Conservation (phyloP, 2,113 vertebrate genomes). For the Prunella himalayana region DNA sequence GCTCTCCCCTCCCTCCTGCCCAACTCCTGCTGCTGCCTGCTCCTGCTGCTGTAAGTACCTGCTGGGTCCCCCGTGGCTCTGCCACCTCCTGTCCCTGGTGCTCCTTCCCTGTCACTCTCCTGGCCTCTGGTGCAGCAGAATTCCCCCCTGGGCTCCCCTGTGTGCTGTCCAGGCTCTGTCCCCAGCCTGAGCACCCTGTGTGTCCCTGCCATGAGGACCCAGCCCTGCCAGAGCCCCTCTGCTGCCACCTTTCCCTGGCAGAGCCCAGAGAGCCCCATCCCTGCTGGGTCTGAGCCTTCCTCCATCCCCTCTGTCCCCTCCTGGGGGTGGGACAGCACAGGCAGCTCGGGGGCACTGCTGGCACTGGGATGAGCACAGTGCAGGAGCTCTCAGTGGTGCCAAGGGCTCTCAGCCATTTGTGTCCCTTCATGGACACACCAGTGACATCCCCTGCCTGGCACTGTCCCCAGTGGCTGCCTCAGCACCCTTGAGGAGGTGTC, state of each 20-base stretch:
- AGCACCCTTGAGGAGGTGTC: background rate
- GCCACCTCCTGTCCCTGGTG: background rate
- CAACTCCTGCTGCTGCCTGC: background rate
- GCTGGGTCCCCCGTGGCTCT: background rate
- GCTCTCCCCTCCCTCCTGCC: background rate
- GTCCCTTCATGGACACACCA: background rate
- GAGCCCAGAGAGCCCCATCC: background rate
- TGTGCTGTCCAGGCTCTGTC: background rate
- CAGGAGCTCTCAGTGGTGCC: background rate
- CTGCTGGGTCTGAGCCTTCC: background rate
- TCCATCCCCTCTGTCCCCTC: background rate
- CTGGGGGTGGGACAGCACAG: background rate
- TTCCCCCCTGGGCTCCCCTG: background rate
- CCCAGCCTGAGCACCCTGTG: background rate
- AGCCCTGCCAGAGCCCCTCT: background rate
- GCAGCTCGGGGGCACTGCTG: background rate
- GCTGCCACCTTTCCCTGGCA: background rate
- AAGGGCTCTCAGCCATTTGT: rapidly evolving
- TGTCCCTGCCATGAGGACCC: background rate
- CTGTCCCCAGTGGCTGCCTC: background rate
- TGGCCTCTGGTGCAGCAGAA: background rate
- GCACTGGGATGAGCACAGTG: background rate
- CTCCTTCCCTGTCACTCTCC: background rate
- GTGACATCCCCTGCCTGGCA: background rate
- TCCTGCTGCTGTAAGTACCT: slow-evolving; percentile 36